A percentile compares a stretch with the other conserved stretches of the same genome.
Evolutionary conservation across 2,113 vertebrate genomes (phyloP).

Genomic region (Silurus glanis): DNA sequence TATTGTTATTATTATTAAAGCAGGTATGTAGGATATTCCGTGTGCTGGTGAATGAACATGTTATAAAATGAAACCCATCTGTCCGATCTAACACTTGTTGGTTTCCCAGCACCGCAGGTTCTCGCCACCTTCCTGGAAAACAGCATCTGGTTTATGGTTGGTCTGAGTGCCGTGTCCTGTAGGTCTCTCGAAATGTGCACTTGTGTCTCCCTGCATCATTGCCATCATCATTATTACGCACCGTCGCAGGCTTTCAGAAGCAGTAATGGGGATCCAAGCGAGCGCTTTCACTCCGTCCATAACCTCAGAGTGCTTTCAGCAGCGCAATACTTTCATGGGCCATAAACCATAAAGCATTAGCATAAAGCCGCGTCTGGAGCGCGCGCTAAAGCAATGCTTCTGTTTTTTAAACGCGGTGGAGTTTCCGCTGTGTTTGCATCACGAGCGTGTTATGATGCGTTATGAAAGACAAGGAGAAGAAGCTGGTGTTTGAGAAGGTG

Average conservation of each 20-base stretch:
- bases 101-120: background rate
- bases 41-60: background rate
- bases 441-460: background rate
- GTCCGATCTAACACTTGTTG: background rate
- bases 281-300: background rate
- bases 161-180: background rate
- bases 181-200: background rate
- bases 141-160: background rate
- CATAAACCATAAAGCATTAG: conserved; percentile 37
- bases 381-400: conserved; percentile 32
- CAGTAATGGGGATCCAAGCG: background rate
- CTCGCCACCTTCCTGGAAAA: background rate
- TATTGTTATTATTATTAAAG: too few species aligned
- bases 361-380: background rate
- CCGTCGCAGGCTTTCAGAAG: conserved; percentile 3
- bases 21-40: background rate
- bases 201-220: background rate
- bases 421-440: background rate
- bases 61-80: background rate
- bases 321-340: conserved; percentile 23
- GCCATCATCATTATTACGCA: background rate
- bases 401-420: background rate
- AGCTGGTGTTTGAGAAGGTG: background rate
- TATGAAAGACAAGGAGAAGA: background rate
- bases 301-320: background rate